These are phyloP conservation scores for Thalassophryne amazonica DNA, from an alignment of 2,797 vertebrate genomes.

Conservation along the genomic window DNA sequence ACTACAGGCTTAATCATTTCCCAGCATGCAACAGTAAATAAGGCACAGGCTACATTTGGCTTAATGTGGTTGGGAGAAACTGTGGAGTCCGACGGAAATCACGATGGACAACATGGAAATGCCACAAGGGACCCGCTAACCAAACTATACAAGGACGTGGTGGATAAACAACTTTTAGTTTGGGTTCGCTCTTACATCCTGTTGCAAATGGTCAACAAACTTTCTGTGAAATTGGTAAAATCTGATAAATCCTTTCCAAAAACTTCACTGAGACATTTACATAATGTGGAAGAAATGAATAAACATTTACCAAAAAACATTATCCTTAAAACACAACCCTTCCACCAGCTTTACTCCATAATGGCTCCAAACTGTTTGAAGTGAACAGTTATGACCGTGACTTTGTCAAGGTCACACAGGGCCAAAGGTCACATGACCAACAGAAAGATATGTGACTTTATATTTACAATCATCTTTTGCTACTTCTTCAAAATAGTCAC, in stretches of 20 bases:
- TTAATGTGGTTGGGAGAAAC: background rate
- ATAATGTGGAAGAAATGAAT: conserved; percentile 5
- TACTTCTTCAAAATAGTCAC: too few species aligned
- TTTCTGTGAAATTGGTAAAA: too few species aligned
- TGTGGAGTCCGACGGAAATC: background rate
- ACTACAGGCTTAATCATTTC: background rate
- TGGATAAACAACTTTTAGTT: background rate
- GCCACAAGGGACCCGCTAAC: background rate
- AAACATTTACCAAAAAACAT: conserved; percentile 57
- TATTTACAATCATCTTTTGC: too few species aligned
- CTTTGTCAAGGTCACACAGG: too few species aligned
- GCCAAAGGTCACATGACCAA: too few species aligned
- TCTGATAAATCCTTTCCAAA: conserved; percentile 14
- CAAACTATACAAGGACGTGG: background rate
- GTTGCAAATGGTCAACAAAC: too few species aligned
- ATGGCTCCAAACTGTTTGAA: too few species aligned
- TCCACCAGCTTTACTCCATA: too few species aligned
- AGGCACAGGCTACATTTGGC: background rate
- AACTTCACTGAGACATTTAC: conserved; percentile 53
- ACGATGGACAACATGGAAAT: conserved; percentile 3
- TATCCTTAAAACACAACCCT: too few species aligned
- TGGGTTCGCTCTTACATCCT: conserved; percentile 2
- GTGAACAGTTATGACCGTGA: too few species aligned
- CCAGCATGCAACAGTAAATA: background rate
- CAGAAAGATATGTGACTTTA: too few species aligned